Conservation (phyloP, 1,140 invertebrate species). For the Drosophila ohnishii region DNA sequence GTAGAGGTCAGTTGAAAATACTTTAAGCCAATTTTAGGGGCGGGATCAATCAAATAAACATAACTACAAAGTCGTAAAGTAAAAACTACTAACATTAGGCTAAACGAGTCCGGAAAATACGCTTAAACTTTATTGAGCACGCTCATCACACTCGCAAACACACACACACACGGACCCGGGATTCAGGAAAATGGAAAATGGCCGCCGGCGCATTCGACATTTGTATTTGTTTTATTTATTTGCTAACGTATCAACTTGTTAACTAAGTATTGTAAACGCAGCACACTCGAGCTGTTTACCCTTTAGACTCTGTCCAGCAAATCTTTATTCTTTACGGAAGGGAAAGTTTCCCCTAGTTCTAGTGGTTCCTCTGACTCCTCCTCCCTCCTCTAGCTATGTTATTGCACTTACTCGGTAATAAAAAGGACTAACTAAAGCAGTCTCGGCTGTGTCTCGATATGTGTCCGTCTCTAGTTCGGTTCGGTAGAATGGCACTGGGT, state of each 20-base stretch:
- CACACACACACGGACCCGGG: conserved; percentile 3
- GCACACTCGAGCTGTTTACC: conserved; percentile 29
- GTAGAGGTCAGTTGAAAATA: conserved; percentile 30
- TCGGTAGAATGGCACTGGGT: conserved; percentile 52
- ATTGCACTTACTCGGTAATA: conserved; percentile 69
- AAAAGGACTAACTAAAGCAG: conserved; percentile 78
- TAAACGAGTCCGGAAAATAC: conserved; percentile 59
- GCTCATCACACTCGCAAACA: conserved; percentile 59
- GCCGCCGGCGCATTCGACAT: conserved; percentile 45
- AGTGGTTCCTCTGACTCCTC: conserved; percentile 14
- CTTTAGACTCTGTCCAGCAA: conserved; percentile 75
- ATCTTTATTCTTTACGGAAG: conserved; percentile 23
- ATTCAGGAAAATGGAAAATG: conserved; percentile 19
- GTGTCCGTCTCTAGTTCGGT: conserved; percentile 37
- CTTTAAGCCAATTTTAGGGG: conserved; percentile 29
- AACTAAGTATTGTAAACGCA: conserved; percentile 43
- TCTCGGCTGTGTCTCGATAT: conserved; percentile 67
- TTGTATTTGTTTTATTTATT: conserved; percentile 21
- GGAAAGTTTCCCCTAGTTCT: conserved; percentile 19
- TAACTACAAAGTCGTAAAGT: conserved; percentile 60
- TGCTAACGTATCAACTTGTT: conserved; percentile 31
- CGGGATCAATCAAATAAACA: conserved; percentile 53
- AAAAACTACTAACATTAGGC: conserved; percentile 63
- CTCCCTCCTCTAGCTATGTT: conserved; percentile 27
- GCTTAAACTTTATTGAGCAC: conserved; percentile 64